A percentile compares a stretch with the other conserved stretches of the same genome.
Evolutionary conservation across 1,140 invertebrate species (phyloP).

Genomic region (Diorhabda sublineata): DNA sequence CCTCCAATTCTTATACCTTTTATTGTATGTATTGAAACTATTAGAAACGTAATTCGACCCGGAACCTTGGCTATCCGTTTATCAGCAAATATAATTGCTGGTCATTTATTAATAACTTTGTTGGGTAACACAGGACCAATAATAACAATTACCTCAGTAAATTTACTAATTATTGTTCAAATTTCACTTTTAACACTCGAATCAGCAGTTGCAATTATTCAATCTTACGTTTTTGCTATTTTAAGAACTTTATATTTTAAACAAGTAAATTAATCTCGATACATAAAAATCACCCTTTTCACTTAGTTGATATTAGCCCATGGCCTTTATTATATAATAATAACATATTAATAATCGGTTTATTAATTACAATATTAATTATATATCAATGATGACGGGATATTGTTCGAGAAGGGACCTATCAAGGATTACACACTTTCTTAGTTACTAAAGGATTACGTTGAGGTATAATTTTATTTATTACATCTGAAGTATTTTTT

Average conservation of each 20-base stretch:
- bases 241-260: slow-evolving; percentile 44
- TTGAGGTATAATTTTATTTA: slow-evolving; percentile 59
- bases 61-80: slow-evolving; percentile 60
- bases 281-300: slow-evolving; percentile 50
- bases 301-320: slow-evolving; percentile 55
- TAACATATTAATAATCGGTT: slow-evolving; percentile 48
- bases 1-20: slow-evolving; percentile 54
- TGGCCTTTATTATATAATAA: slow-evolving; percentile 51
- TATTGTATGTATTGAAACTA: slow-evolving; percentile 57
- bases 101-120: slow-evolving; percentile 56
- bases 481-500: slow-evolving; percentile 47
- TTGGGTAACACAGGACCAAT: slow-evolving; percentile 47
- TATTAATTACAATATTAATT: slow-evolving; percentile 49
- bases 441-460: slow-evolving; percentile 51
- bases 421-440: slow-evolving; percentile 52
- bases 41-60: slow-evolving; percentile 61
- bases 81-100: slow-evolving; percentile 66
- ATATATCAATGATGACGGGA: slow-evolving; percentile 63
- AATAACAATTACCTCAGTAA: slow-evolving; percentile 39
- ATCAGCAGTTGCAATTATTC: slow-evolving; percentile 37
- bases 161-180: slow-evolving; percentile 48
- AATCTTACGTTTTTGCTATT: slow-evolving; percentile 42
- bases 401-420: slow-evolving; percentile 54
- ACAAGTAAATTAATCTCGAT: slow-evolving; percentile 48
- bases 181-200: slow-evolving; percentile 49